These are phyloP conservation scores for Acrossocheilus fasciatus DNA, from an alignment of 2,797 vertebrate species.

Conservation along the genomic window DNA sequence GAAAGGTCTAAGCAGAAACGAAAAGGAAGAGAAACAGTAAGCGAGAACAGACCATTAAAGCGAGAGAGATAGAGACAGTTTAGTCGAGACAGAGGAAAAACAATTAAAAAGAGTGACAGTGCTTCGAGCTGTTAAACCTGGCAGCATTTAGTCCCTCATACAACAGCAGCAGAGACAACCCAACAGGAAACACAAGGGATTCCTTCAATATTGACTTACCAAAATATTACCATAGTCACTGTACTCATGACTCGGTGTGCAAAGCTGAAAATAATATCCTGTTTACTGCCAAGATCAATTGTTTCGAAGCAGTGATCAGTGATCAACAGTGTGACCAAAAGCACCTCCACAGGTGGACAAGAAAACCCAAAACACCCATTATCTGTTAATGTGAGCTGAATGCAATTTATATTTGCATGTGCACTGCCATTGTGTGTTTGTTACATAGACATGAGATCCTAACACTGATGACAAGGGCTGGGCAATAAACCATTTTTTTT, in stretches of 20 bases:
- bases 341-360: slow-evolving; percentile 70
- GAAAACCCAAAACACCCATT: slow-evolving; percentile 17
- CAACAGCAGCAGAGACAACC: slow-evolving; percentile 63
- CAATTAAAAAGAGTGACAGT: slow-evolving; percentile 56
- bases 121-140: slow-evolving; percentile 77
- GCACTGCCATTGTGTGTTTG: not conserved
- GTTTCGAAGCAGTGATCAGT: slow-evolving; percentile 74
- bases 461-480: not conserved
- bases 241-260: slow-evolving; percentile 36
- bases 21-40: slow-evolving; percentile 58
- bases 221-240: slow-evolving; percentile 13
- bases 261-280: slow-evolving; percentile 61
- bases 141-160: slow-evolving; percentile 66
- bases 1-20: slow-evolving; percentile 36
- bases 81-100: slow-evolving; percentile 45
- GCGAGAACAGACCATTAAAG: slow-evolving; percentile 39
- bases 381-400: not conserved
- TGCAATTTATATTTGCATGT: not conserved
- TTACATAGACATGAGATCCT: not conserved
- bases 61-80: slow-evolving; percentile 52
- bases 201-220: slow-evolving; percentile 15
- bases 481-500: not conserved
- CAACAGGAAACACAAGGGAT: not conserved
- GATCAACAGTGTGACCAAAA: slow-evolving; percentile 67
- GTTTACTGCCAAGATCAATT: slow-evolving; percentile 71